Base-by-base conservation (phyloP, 1,140 invertebrate genomes). In the Bombus superbus region DNA sequence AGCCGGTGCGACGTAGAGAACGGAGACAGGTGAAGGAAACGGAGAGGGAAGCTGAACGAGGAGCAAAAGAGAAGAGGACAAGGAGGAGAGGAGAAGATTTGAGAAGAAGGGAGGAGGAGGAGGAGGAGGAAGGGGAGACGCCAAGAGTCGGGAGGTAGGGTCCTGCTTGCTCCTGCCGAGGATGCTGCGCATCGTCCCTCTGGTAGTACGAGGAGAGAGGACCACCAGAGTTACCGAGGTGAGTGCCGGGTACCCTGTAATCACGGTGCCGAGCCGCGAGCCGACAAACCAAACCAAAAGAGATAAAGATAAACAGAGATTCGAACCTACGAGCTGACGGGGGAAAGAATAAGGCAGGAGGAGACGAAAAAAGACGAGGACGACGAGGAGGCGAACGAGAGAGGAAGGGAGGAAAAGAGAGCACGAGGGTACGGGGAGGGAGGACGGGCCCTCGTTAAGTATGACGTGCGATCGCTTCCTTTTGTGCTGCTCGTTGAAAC, bases 251-350 rank as follows among this genome's bases (percentile, higher is more conserved):
- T 94, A 94, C 92, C 93, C 95, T 95, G 94, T 95, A 95, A 94
- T 95, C 94, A 94, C 92, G 92, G 93, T 93, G 94, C 93, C 92
- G 92, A 94, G 94, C 94, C 94, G 94, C 94, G 93, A 94, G 94
- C 94, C 94, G 94, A 95, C 95, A 95, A 95, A 95, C 94, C 93
- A 94, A 95, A 95, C 93, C 92, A 94, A 95, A 94, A 94, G 93
- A 95, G 94, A 95, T 95, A 95, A 95, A 95, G 94, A 95, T 95
- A 95, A 95, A 95, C 95, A 95, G 94, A 94, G 94, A 95, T 94
- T 95, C 92, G 93, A 93, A 92, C 91, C 92, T 94, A 93, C 91
- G 92, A 94, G 92, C 90, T 93, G 93, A 92, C 92, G 91, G 93
- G 79, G 88, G 83, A 88, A 86, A 83, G 90, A 91, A 91, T 86